Base-by-base conservation (phyloP, 2,113 vertebrate genomes). In the Neoarius graeffei region DNA sequence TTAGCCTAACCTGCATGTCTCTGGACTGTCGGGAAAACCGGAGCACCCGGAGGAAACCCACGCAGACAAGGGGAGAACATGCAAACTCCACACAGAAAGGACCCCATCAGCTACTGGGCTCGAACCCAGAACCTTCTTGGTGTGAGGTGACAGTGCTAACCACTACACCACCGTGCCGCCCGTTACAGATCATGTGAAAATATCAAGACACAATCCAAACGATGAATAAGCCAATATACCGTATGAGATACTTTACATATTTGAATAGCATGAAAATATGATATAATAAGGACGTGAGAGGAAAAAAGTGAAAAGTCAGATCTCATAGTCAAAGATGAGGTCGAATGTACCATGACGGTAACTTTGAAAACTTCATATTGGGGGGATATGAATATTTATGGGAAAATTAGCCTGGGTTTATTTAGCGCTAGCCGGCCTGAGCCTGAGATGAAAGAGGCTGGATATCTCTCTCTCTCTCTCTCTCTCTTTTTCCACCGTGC, bases 311-410 rank as follows among this genome's bases (percentile, higher is more conserved):
- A 60, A 73, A 25, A 20, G 54, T 20, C 64, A 42, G 14, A 80
- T 54, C 11, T 69, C 30, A 4, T 85, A 80, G 60, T 67, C 85
- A 57, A 42, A n/a, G 48, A 59, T 9, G 77, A 84, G 62, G 85
- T 86, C 71, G 57, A 88, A 88, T 89, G 90, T 85, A 92, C 91
- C 92, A 93, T 95, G 93, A 95, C 93, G 94, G 92, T 94, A 95
- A 95, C 93, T 94, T 94, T 94, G 91, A 85, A 92, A 93, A 95
- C 93, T 94, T 94, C 91, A 92, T 92, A 81, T 86, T 85, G 88
- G 91, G 92, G 84, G 62, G 85, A 25, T 89, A 94, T 95, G 93
- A 94, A 95, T 95, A 94, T 95, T 95, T 94, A 94, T 94, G 91
- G 80, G 89, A 91, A 94, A 95, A 94, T 94, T 93, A 93, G 74